Base-by-base conservation (phyloP, 2,888 invertebrate species). In the Keiferia lycopersicella region DNA sequence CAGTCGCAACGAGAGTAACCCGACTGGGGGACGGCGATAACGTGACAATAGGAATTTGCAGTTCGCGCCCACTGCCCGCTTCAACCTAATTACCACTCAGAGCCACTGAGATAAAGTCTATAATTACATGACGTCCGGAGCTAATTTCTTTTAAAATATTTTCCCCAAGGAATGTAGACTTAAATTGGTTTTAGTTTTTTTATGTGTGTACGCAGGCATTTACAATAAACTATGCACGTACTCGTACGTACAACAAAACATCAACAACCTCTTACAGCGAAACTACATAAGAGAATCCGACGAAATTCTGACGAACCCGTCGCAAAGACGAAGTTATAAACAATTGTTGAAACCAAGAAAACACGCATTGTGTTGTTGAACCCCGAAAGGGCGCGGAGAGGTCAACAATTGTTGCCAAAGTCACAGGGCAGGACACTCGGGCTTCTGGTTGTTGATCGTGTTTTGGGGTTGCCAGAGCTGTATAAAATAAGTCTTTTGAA, bases 1-100 rank as follows among this genome's bases (percentile, higher is more conserved):
- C 22, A 51, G 38, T 38, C 20, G 8, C 14, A 34, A 51, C 22
- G 45, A 26, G 65, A 65, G 16, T 48, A 45, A 26, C 59, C 69
- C 66, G 62, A 77, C 86, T 90, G 89, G 83, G 81, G 82, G 72
- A 70, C 69, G 79, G 73, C 83, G 90, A 90, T 90, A 90, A 90
- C 82, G 80, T 67, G 74, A 90, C 90, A 90, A 90, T 87, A 76
- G 87, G 83, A 85, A 82, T 86, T 86, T 86, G 82, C 84, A 78
- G 79, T 80, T 81, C 81, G 83, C 81, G 78, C 77, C 78, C 78
- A 80, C 83, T 84, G 85, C 78, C 82, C 73, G 70, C 68, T 34
- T 64, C 73, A 80, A 81, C 77, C 82, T 82, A 86, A 85, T 87
- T 81, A 84, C 81, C 12, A 63, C 50, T 39, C 41, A 66, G 34